These are phyloP conservation scores for Lochmaea capreae DNA, from an alignment of 2,888 invertebrate genomes.

Conservation along the genomic window DNA sequence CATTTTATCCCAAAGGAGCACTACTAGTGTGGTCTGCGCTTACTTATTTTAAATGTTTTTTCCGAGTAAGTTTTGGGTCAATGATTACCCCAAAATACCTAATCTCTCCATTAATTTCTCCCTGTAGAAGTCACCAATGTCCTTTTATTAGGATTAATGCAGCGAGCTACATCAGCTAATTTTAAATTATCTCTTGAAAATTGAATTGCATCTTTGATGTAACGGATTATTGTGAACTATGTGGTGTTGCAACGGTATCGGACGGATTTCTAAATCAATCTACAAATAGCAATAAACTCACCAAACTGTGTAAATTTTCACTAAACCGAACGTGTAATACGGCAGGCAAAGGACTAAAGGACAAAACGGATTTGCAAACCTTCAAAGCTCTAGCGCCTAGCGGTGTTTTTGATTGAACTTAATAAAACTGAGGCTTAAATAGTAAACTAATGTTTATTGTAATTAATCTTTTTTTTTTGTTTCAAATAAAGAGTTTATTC, in stretches of 20 bases:
- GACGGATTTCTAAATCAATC: not conserved
- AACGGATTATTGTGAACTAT: not conserved
- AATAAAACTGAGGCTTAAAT: not conserved
- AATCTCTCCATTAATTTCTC: too few relatives aligned
- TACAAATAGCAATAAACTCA: not conserved
- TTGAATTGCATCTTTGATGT: not conserved
- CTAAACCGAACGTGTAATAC: not conserved
- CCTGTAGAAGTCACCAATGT: too few relatives aligned
- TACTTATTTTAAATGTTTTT: too few relatives aligned
- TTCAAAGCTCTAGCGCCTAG: not conserved
- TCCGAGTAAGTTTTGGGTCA: too few relatives aligned
- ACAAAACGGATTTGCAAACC: constrained; percentile 1
- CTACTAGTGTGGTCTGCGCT: too few relatives aligned
- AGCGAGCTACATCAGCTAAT: not conserved
- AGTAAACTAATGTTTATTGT: too few relatives aligned
- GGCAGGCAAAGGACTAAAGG: not conserved
- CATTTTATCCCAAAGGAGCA: too few relatives aligned
- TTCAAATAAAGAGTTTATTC: too few relatives aligned
- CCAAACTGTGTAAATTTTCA: not conserved
- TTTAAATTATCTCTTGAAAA: not conserved
- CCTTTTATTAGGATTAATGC: not conserved
- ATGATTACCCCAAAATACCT: too few relatives aligned
- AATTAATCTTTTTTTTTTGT: too few relatives aligned
- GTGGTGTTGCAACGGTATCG: not conserved
- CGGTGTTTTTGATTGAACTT: not conserved